A percentile compares a stretch with the other conserved stretches of the same genome.
These are phyloP conservation scores for Anabas testudineus DNA, from an alignment of 2,797 vertebrate species.

Conservation along the genomic window DNA sequence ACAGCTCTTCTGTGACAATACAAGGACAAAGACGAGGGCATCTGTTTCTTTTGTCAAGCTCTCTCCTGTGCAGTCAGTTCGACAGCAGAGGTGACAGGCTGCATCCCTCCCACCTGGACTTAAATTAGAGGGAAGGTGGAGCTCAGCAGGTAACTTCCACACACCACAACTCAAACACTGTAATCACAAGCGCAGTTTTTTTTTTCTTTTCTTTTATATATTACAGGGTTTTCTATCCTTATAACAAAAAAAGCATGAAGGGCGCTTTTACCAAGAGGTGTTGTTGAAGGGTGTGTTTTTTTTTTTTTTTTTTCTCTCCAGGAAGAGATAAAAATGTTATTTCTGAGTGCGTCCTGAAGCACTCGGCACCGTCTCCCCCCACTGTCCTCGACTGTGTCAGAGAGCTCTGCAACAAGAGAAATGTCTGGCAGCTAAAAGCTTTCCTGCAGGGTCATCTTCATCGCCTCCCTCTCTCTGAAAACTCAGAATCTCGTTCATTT, in stretches of 20 bases:
- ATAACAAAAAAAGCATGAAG: constrained; percentile 18
- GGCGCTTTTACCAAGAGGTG: constrained; percentile 46
- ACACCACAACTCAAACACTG: constrained; percentile 25
- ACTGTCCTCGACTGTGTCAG: constrained; percentile 6
- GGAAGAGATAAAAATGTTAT: constrained; percentile 32
- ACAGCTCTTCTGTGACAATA: background rate
- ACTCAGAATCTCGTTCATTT: constrained; percentile 14
- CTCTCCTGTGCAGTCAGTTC: background rate
- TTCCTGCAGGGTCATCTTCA: constrained; percentile 41
- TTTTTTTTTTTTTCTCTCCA: background rate
- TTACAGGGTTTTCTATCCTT: constrained; percentile 38
- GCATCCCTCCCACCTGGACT: constrained; percentile 25
- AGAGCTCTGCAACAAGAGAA: constrained; percentile 30
- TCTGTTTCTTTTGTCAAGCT: background rate
- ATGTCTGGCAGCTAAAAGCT: constrained; percentile 45
- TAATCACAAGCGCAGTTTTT: constrained; percentile 28
- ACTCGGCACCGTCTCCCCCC: constrained; percentile 1
- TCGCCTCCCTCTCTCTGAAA: constrained; percentile 22
- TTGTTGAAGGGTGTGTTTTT: constrained; percentile 30
- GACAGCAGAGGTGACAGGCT: constrained; percentile 22
- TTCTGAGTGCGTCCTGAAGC: constrained; percentile 37
- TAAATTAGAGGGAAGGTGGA: constrained; percentile 18
- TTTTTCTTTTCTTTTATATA: constrained; percentile 16
- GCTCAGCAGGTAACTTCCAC: constrained; percentile 35
- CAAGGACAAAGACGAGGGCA: background rate